Base-by-base conservation (phyloP, 2,888 invertebrate genomes). In the Lacanobia oleracea region DNA sequence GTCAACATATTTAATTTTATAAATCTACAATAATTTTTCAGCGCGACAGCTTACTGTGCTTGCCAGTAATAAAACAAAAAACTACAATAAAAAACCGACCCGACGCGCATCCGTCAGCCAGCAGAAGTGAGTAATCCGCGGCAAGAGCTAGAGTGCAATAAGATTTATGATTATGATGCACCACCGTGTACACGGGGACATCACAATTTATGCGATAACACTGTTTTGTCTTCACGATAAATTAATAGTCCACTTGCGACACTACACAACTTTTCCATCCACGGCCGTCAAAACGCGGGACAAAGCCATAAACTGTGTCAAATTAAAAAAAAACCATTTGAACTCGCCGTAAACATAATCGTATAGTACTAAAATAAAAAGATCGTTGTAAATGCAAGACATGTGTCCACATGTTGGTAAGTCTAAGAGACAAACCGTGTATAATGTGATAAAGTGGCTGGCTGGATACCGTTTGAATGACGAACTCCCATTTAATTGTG, bases 291-390 rank as follows among this genome's bases (percentile, higher is more conserved):
- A 88, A 92, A 91, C 86, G 84, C 83, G 83, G 86, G 88, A 91
- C 91, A 90, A 88, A 90, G 89, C 91, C 88, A 93, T 94, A 94
- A 94, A 95, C 88, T 94, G 94, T 94, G 94, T 94, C 94, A 93
- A 94, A 95, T 94, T 94, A 93, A 93, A 92, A 94, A n/a, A n/a
- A 94, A 90, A 16, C 91, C 91, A 92, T 95, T 95, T 94, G 94
- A 95, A 92, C 91, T 89, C 77, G 89, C 94, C 94, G 94, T 91
- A 40, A 91, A 93, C 91, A 91, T 92, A 91, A 93, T 93, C 92
- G 73, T 78, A 89, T 91, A 87, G 91, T 91, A 91, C 90, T 86
- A 91, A 92, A 93, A 94, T 93, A 95, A 94, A 93, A 93, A 90
- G 89, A 89, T 86, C 87, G 90, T 92, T 91, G 87, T 85, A 89